Evolutionary conservation across 2,888 invertebrate species (phyloP), one percentile per base, ranked within the genome.

Genomic region (Zelleria hepariella): DNA sequence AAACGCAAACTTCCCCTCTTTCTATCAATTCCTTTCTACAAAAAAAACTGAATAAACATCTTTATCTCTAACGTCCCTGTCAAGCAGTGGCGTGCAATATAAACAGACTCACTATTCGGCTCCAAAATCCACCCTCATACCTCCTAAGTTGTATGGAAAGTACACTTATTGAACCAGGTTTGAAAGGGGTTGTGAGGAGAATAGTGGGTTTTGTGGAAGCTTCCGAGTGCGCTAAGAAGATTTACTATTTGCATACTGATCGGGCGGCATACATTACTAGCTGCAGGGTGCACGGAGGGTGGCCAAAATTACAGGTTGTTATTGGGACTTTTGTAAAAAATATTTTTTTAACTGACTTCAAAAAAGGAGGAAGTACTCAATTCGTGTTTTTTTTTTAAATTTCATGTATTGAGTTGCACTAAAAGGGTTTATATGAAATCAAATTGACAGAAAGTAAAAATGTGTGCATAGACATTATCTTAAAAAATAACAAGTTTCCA

Each of bases 201-300:
- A 42, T 42, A 42, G 32, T 42, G 10, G 32, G 3, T 10, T 15
- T 42, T 15, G 15, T 2, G 32, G 15, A 42, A 42, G 48, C 59
- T 61, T 25, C 57, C 59, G 58, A 57, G 57, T 57, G 57, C 20
- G 57, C 57, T 64, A 69, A 67, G 68, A 65, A 68, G 64, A 66
- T 68, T 61, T 63, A 42, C 61, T 64, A 70, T 73, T 74, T 71
- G 67, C 74, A 73, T 73, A 70, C 63, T 72, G 67, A 70, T 71
- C 63, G 69, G 63, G 21, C 55, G 18, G 55, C 26, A 55, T 55
- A 32, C 7, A 55, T 55, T 55, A 55, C 53, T 21, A 21, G n/a
- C 18, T 55, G 32, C 53, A 53, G 55, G 18, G 21, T 55, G 55
- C 32, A 32, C 10, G 55, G 20, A 0, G 20, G 51, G 21, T 55